These are phyloP conservation scores for Sinocyclocheilus anophthalmus DNA, from an alignment of 2,113 vertebrate species.

Conservation along the genomic window DNA sequence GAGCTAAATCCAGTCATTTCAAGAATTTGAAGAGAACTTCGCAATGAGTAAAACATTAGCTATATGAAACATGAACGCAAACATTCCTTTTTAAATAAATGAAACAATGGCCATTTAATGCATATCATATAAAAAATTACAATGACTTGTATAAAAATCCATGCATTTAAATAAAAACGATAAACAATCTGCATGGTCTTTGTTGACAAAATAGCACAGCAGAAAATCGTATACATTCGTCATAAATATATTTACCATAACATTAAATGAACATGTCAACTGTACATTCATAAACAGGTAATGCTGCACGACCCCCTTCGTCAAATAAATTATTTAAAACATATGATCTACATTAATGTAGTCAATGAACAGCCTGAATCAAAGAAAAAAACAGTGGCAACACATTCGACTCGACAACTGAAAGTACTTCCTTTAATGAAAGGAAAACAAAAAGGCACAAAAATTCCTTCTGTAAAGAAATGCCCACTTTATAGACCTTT, in stretches of 20 bases:
- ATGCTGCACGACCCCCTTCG: slow-evolving; percentile 6
- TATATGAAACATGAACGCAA: neutral
- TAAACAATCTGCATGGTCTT: slow-evolving; percentile 49
- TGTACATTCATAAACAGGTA: slow-evolving; percentile 44
- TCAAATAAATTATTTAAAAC: slow-evolving; percentile 14
- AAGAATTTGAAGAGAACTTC: neutral
- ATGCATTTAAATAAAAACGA: slow-evolving; percentile 55
- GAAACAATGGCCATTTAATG: slow-evolving; percentile 43
- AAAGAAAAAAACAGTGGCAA: slow-evolving; percentile 21
- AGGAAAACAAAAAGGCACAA: slow-evolving; percentile 51
- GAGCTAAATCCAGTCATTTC: neutral
- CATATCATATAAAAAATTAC: slow-evolving; percentile 51
- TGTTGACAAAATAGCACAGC: slow-evolving; percentile 45
- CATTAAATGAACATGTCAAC: slow-evolving; percentile 35
- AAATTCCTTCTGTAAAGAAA: slow-evolving; percentile 46
- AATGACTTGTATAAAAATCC: slow-evolving; percentile 55
- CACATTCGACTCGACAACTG: slow-evolving; percentile 22
- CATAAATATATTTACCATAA: slow-evolving; percentile 11
- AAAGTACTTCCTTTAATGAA: slow-evolving; percentile 41
- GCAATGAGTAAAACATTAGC: neutral
- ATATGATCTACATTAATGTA: neutral
- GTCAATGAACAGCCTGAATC: neutral
- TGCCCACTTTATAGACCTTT: slow-evolving; percentile 47
- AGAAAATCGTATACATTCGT: slow-evolving; percentile 43
- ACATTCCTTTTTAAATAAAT: slow-evolving; percentile 1